Evolutionary conservation across 2,888 invertebrate genomes (phyloP), one percentile per base, ranked within the genome.

Genomic region (Cistogaster globosa): DNA sequence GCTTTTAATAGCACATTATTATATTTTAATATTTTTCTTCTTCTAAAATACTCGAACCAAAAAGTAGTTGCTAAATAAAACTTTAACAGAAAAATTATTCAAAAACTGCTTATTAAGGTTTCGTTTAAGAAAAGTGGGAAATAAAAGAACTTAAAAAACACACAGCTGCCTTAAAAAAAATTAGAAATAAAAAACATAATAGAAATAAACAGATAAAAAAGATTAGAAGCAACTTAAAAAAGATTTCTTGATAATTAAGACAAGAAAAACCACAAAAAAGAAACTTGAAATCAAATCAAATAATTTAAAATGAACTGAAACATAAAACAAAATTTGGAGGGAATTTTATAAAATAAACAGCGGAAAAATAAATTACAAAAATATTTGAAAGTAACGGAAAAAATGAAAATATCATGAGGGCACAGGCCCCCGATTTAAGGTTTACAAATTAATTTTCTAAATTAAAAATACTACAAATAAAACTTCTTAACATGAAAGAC

Each of bases 81-180:
- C 4, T 16, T 22, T 8, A 55, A 42, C 20, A 51, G 20, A 53
- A 71, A 62, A 36, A 22, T 22, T 4, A 9, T 38, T 18, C 48
- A 48, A 22, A 5, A 67, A 67, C 9, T n/a, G n/a, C n/a, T n/a
- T n/a, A n/a, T n/a, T n/a, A n/a, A n/a, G n/a, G n/a, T n/a, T n/a
- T n/a, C 18, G 51, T 48, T 53, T 36, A 55, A 53, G 42, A 65
- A 77, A 62, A 62, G 65, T 0, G 53, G 72, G 60, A 78, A 78
- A 65, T 75, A 58, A 75, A 78, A 82, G 65, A 82, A 81, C 71
- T 82, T 60, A 45, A 48, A 85, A 71, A 82, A 75, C 18, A 67
- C 14, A 63, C 71, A 81, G 67, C 69, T 77, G 82, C 42, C 58
- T 65, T 65, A 53, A 53, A 16, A 7, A 65, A 58, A 63, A 14